These are phyloP conservation scores for Ommatoiulus sabulosus DNA, from an alignment of 2,888 invertebrate genomes.

Conservation along the genomic window DNA sequence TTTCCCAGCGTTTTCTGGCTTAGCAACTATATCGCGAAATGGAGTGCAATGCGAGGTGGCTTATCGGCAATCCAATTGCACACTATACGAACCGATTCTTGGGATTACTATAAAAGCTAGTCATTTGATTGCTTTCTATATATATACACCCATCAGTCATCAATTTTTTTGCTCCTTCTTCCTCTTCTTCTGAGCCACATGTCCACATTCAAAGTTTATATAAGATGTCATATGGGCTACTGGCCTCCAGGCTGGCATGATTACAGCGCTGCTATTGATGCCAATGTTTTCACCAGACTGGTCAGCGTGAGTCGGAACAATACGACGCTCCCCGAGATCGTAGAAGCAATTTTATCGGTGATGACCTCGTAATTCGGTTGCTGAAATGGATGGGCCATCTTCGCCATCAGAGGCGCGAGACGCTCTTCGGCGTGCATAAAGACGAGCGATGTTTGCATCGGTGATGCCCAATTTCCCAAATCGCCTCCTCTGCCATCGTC, in stretches of 20 bases:
- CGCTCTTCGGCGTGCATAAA: background rate
- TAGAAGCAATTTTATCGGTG: background rate
- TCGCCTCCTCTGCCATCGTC: background rate
- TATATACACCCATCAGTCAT: background rate
- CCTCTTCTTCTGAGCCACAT: conserved; percentile 15
- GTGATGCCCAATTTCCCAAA: background rate
- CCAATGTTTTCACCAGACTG: conserved; percentile 42
- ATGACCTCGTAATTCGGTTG: background rate
- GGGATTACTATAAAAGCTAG: conserved; percentile 32
- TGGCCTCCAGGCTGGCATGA: background rate
- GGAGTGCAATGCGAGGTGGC: conserved; percentile 40
- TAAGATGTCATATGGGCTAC: conserved; percentile 4
- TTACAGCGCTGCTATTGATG: conserved; percentile 1
- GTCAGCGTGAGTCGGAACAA: conserved; percentile 3
- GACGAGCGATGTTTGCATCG: background rate
- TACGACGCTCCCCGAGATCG: background rate
- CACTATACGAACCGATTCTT: conserved; percentile 4
- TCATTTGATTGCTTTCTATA: conserved; percentile 41
- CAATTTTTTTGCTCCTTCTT: background rate
- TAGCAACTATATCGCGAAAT: conserved; percentile 19
- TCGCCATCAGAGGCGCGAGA: background rate
- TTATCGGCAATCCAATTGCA: conserved; percentile 44
- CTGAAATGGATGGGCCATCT: conserved; percentile 32
- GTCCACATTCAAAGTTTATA: conserved; percentile 38
- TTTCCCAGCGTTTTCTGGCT: background rate